phyloP scores from a whole-genome alignment of 2,113 vertebrate species.

The Thunnus maccoyii region DNA sequence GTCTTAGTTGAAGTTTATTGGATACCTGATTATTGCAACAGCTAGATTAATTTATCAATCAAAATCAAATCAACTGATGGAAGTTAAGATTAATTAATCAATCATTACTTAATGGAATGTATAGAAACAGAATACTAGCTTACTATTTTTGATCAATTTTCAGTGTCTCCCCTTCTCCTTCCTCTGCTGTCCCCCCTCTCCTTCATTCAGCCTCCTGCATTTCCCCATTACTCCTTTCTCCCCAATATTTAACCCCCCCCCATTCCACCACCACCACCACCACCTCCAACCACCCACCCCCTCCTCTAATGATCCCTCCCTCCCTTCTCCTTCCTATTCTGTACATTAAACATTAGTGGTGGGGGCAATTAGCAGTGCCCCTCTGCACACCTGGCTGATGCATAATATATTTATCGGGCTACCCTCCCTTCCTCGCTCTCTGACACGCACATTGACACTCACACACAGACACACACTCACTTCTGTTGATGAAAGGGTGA shows the following conservation, averaged over 20 bases:
- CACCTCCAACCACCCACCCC: neutral
- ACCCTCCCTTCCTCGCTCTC: conserved; percentile 48
- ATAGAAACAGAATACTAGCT: neutral
- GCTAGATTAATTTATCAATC: too few species aligned
- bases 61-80: too few species aligned
- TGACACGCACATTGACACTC: conserved; percentile 30
- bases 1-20: neutral
- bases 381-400: conserved; percentile 83
- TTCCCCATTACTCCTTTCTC: neutral
- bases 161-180: neutral
- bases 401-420: conserved; percentile 85
- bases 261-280: too few species aligned
- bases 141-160: conserved; percentile 13
- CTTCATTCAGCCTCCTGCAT: conserved; percentile 20
- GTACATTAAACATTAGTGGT: conserved; percentile 88
- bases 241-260: neutral
- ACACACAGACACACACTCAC: conserved; percentile 31
- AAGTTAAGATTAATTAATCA: too few species aligned
- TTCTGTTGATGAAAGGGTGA: conserved; percentile 57
- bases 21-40: too few species aligned
- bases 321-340: conserved; percentile 60
- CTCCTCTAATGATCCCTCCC: conserved; percentile 2
- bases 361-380: conserved; percentile 85
- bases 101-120: too few species aligned
- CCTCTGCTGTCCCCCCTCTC: neutral